These are phyloP conservation scores for Chondrosia reniformis DNA, from an alignment of 37 sponge, comb jelly and placozoan genomes.

Conservation along the genomic window DNA sequence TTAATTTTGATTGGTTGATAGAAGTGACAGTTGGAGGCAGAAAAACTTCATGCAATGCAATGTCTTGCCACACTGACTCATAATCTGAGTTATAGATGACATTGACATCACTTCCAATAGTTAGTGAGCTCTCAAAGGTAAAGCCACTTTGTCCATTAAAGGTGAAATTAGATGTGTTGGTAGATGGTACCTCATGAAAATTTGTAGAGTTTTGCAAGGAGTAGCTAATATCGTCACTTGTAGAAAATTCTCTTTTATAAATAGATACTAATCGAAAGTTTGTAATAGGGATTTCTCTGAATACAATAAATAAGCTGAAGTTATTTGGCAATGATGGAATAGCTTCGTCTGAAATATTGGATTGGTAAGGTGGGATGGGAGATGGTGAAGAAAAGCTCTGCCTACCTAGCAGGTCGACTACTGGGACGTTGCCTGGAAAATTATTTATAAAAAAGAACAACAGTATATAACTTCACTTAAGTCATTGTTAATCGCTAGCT, in stretches of 20 bases:
- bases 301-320: slow-evolving; percentile 8
- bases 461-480: no score
- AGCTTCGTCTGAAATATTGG: neutral
- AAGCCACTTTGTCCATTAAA: neutral
- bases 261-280: neutral
- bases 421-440: no score
- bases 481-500: no score
- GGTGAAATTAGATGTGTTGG: neutral
- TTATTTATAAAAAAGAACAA: no score
- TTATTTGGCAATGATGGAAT: neutral
- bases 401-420: slow-evolving; percentile 2
- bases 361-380: neutral
- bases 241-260: neutral
- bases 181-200: neutral
- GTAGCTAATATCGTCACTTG: neutral
- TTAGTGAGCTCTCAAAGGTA: neutral
- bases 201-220: neutral
- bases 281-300: neutral
- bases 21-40: slow-evolving; percentile 17
- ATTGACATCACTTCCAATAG: slow-evolving; percentile 1
- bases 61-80: neutral
- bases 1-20: slow-evolving; percentile 3
- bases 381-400: slow-evolving; percentile 4
- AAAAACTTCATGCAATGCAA: neutral
- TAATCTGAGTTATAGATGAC: neutral